These are phyloP conservation scores for Drosophila pullipes DNA, from an alignment of 2,888 invertebrate genomes.

Conservation along the genomic window DNA sequence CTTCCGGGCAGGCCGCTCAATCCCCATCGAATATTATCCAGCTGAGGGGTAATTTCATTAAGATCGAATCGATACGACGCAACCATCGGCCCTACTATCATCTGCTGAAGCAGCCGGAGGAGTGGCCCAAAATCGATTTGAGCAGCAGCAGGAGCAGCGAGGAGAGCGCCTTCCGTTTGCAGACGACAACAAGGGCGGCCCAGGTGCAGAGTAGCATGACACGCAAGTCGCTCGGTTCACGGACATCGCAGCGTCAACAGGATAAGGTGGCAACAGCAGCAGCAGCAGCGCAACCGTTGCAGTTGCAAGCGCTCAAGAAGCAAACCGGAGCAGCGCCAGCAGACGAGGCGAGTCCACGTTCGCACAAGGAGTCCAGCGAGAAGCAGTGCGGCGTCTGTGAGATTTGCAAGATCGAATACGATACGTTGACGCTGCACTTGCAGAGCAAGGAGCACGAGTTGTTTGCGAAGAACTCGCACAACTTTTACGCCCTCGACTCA, in stretches of 20 bases:
- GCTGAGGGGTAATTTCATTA: conserved; percentile 89
- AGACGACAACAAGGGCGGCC: conserved; percentile 40
- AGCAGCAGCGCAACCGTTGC: conserved; percentile 18
- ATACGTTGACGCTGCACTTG: conserved; percentile 89
- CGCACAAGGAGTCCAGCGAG: conserved; percentile 81
- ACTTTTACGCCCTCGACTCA: conserved; percentile 91
- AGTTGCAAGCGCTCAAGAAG: conserved; percentile 44
- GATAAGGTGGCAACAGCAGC: conserved; percentile 46
- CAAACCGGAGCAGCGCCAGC: conserved; percentile 42
- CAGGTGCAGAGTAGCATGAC: conserved; percentile 81
- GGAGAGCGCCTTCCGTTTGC: conserved; percentile 83
- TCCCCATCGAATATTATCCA: conserved; percentile 48
- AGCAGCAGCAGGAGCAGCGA: conserved; percentile 59
- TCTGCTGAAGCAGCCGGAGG: conserved; percentile 81
- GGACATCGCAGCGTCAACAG: conserved; percentile 77
- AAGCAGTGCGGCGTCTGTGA: conserved; percentile 91
- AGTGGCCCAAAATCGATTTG: conserved; percentile 85
- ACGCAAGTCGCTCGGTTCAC: conserved; percentile 82
- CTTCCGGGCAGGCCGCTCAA: not conserved
- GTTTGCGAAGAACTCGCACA: conserved; percentile 90
- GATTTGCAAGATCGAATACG: conserved; percentile 92
- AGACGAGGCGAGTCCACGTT: conserved; percentile 45
- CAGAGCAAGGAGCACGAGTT: conserved; percentile 91
- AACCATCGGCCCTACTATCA: conserved; percentile 85
- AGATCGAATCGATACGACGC: conserved; percentile 87